A percentile compares a stretch with the other conserved stretches of the same genome.
phyloP scores from a whole-genome alignment of 2,797 vertebrate species.

The Arnoldichthys spilopterus region DNA sequence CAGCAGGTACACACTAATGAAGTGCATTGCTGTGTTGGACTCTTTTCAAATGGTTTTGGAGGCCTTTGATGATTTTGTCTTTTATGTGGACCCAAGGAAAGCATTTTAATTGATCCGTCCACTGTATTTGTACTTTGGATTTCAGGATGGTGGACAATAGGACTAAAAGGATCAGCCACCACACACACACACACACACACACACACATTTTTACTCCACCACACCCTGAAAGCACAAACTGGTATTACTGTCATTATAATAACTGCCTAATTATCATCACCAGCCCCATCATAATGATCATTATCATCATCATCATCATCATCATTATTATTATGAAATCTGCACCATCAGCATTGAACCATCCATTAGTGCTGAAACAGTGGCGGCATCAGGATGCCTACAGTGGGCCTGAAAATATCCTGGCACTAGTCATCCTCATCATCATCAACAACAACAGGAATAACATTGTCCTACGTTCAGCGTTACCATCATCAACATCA shows the following conservation, averaged over 20 bases:
- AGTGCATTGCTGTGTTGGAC: not conserved
- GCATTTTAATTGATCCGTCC: not conserved
- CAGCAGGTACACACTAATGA: not conserved
- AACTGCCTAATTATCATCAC: constrained; percentile 26
- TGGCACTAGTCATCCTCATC: not conserved
- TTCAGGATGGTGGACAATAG: constrained; percentile 19
- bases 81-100: not conserved
- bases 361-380: not conserved
- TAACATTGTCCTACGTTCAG: not conserved
- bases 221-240: constrained; percentile 6
- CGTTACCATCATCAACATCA: not conserved
- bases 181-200: constrained; percentile 20
- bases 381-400: not conserved
- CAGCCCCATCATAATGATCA: no score
- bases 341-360: constrained; percentile 2
- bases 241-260: constrained; percentile 20
- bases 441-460: not conserved
- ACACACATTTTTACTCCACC: constrained; percentile 13
- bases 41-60: not conserved
- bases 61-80: not conserved
- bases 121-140: constrained; percentile 3
- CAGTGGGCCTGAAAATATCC: not conserved
- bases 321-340: constrained; percentile 5
- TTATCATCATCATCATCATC: not conserved
- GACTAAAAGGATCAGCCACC: constrained; percentile 12